Evolutionary conservation across 2,888 invertebrate genomes (phyloP).

Genomic region (Sylvicola cinctus): DNA sequence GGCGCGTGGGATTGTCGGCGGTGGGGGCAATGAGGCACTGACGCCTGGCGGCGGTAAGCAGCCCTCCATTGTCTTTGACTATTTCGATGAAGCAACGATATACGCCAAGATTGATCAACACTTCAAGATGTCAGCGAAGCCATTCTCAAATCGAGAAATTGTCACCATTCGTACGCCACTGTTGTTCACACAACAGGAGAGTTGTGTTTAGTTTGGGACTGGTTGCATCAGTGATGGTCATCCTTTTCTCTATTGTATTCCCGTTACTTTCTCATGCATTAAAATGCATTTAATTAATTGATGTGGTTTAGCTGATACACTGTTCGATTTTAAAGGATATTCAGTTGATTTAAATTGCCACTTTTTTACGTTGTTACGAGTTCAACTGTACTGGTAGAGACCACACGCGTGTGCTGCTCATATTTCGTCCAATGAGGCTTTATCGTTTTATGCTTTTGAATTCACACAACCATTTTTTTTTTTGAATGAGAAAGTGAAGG

Average conservation of each 20-base stretch:
- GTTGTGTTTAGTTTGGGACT: constrained; percentile 34
- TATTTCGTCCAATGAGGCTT: too few species aligned
- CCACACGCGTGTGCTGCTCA: too few species aligned
- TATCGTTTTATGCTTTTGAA: too few species aligned
- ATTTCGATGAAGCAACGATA: constrained; percentile 42
- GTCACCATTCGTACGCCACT: constrained; percentile 45
- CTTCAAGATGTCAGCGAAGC: constrained; percentile 28
- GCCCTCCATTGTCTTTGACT: constrained; percentile 24
- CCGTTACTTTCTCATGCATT: too few species aligned
- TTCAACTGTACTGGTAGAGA: too few species aligned
- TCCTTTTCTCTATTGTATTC: constrained; percentile 10
- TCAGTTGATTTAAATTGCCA: too few species aligned
- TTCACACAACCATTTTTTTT: too few species aligned
- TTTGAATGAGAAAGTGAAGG: too few species aligned
- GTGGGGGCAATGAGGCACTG: constrained; percentile 13
- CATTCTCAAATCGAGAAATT: constrained; percentile 32
- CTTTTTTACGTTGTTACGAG: too few species aligned
- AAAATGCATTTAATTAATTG: too few species aligned
- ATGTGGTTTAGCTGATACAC: too few species aligned
- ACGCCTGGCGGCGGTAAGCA: constrained; percentile 19
- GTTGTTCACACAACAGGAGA: constrained; percentile 44
- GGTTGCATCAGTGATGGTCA: constrained; percentile 8
- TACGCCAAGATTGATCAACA: constrained; percentile 56
- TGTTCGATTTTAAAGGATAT: too few species aligned
- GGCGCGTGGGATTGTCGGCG: constrained; percentile 7